phyloP scores from a whole-genome alignment of 2,113 vertebrate genomes.

The Puma concolor region DNA sequence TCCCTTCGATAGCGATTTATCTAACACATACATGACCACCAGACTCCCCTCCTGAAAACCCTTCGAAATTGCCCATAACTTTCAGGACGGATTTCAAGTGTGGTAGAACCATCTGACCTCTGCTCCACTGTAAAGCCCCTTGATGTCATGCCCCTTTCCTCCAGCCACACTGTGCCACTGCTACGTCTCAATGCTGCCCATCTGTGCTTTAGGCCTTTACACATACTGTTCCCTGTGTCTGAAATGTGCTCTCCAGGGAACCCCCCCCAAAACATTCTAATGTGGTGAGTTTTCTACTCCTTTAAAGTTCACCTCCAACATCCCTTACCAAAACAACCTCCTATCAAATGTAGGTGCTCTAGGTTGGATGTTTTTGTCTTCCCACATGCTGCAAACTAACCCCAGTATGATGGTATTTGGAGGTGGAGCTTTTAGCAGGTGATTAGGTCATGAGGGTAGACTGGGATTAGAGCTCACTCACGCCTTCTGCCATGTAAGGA shows the following conservation, averaged over 20 bases:
- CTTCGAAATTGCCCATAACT: not conserved
- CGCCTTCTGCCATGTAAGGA: not conserved
- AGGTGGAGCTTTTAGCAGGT: too few relatives aligned
- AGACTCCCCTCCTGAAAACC: not conserved
- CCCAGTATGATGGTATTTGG: not conserved
- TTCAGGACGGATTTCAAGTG: constrained; percentile 17
- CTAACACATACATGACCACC: not conserved
- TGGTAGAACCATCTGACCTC: not conserved
- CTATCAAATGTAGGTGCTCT: not conserved
- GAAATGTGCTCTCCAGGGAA: not conserved
- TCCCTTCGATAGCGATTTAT: not conserved
- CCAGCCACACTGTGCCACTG: rapidly evolving
- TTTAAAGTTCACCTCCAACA: not conserved
- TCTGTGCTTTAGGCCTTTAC: not conserved
- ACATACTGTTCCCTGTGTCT: not conserved
- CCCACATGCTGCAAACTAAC: not conserved
- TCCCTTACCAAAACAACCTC: not conserved
- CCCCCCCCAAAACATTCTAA: not conserved
- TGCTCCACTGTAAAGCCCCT: not conserved
- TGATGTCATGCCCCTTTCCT: not conserved
- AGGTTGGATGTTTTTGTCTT: not conserved
- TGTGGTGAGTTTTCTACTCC: not conserved
- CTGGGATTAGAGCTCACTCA: not conserved
- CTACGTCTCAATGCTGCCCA: not conserved
- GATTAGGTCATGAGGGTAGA: not conserved